A percentile compares a stretch with the other conserved stretches of the same genome.
Evolutionary conservation across 2,888 invertebrate species (phyloP).

Genomic region (Pristionchus japonicus): DNA sequence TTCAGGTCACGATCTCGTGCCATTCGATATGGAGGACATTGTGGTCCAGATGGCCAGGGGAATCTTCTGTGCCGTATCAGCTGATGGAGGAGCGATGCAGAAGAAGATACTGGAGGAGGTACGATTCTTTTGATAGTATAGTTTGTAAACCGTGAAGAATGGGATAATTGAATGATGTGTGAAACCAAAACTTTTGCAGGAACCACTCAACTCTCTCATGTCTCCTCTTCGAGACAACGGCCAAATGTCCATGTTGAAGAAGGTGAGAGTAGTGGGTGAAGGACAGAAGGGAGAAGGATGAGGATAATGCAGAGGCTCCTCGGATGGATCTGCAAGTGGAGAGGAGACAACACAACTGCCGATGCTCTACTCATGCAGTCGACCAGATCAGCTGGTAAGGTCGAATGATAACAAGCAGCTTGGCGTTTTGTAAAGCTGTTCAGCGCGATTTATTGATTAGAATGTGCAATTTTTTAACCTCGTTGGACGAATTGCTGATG

Average conservation of each 20-base stretch:
- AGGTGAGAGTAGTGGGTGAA: not conserved
- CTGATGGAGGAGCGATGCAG: constrained; percentile 8
- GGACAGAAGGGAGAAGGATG: too few species aligned
- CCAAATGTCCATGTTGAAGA: not conserved
- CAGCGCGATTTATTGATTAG: too few species aligned
- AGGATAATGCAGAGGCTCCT: not conserved
- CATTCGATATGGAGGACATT: not conserved
- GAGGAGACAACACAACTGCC: not conserved
- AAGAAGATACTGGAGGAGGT: not conserved
- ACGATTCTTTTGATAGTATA: not conserved
- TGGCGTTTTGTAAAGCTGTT: not conserved
- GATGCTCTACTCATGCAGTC: not conserved
- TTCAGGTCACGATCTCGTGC: not conserved
- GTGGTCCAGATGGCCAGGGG: not conserved
- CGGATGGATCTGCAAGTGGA: not conserved
- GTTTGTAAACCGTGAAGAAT: not conserved
- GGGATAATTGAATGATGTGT: not conserved
- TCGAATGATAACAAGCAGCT: not conserved
- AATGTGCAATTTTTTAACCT: too few species aligned
- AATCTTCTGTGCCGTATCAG: not conserved
- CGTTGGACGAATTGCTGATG: too few species aligned
- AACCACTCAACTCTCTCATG: not conserved
- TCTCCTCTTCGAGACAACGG: not conserved
- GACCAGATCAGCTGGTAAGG: not conserved
- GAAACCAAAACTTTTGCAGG: not conserved